A percentile compares a stretch with the other conserved stretches of the same genome.
Conservation (phyloP, 2,888 invertebrate genomes). For the Agrochola lychnidis region DNA sequence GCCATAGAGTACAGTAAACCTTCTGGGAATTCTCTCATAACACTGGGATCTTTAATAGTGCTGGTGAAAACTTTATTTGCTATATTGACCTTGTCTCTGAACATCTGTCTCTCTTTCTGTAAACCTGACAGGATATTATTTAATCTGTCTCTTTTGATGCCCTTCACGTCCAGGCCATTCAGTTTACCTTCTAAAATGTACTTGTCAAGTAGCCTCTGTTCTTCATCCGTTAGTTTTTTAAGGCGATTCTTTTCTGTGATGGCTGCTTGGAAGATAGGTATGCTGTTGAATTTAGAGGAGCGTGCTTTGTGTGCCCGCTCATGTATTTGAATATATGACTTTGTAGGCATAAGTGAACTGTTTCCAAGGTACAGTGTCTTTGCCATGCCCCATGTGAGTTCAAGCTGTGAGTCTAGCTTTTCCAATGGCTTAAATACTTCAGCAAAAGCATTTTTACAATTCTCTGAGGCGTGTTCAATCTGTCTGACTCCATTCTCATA, state of each 20-base stretch:
- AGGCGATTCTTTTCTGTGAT: conserved; percentile 89
- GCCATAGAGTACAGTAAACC: conserved; percentile 92
- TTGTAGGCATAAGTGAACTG: conserved; percentile 94
- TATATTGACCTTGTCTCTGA: conserved; percentile 92
- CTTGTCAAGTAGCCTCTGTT: conserved; percentile 94
- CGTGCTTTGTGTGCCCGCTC: conserved; percentile 94
- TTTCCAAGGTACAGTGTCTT: conserved; percentile 96
- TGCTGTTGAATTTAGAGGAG: conserved; percentile 93
- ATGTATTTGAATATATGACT: conserved; percentile 94
- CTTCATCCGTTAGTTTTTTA: conserved; percentile 89
- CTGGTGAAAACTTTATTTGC: conserved; percentile 93
- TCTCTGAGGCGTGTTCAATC: conserved; percentile 90
- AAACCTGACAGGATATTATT: conserved; percentile 88
- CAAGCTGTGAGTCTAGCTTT: conserved; percentile 93
- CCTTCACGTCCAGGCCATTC: conserved; percentile 94
- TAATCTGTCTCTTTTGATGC: conserved; percentile 86
- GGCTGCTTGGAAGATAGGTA: conserved; percentile 93
- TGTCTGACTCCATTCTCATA: conserved; percentile 94
- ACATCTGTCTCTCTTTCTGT: conserved; percentile 91
- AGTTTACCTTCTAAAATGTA: conserved; percentile 95
- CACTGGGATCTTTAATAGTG: conserved; percentile 91
- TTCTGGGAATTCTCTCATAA: conserved; percentile 94
- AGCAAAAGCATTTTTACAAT: conserved; percentile 91
- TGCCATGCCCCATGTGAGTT: conserved; percentile 96
- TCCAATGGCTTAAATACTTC: conserved; percentile 95